Conservation (phyloP, 2,888 invertebrate genomes). For the Caenorhabditis doughertyi region DNA sequence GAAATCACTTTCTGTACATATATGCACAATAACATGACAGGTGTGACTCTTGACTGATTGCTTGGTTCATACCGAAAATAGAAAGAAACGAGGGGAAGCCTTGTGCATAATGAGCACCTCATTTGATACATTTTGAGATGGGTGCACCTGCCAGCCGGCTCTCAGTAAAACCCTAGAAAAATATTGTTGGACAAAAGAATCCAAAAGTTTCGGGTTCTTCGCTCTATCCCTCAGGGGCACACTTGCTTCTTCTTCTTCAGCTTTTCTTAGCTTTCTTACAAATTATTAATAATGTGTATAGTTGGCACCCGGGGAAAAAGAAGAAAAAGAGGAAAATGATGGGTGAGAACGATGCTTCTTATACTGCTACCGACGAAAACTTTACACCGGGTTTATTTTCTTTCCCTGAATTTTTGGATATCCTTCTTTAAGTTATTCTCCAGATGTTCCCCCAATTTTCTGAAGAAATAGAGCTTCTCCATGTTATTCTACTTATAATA, state of each 20-base stretch:
- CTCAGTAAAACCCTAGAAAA: neutral
- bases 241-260: slow-evolving; percentile 1
- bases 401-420: neutral
- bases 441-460: slow-evolving; percentile 29
- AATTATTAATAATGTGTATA: slow-evolving; percentile 63
- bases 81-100: neutral
- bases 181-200: neutral
- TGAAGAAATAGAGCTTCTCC: neutral
- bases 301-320: slow-evolving; percentile 34
- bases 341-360: slow-evolving; percentile 36
- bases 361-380: slow-evolving; percentile 11
- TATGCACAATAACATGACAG: slow-evolving; percentile 60
- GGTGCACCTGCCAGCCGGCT: slow-evolving; percentile 23
- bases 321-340: slow-evolving; percentile 12
- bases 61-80: neutral
- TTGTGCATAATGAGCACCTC: slow-evolving; percentile 44
- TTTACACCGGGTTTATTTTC: slow-evolving; percentile 32
- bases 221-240: slow-evolving; percentile 10
- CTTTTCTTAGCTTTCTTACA: slow-evolving; percentile 42
- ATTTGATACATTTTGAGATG: slow-evolving; percentile 33
- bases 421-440: neutral
- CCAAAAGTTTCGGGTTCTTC: slow-evolving; percentile 8
- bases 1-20: neutral
- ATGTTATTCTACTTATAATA: slow-evolving; percentile 13
- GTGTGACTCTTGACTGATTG: slow-evolving; percentile 57